Evolutionary conservation across 2,797 vertebrate genomes (phyloP).

Genomic region (Xerus rutilus): DNA sequence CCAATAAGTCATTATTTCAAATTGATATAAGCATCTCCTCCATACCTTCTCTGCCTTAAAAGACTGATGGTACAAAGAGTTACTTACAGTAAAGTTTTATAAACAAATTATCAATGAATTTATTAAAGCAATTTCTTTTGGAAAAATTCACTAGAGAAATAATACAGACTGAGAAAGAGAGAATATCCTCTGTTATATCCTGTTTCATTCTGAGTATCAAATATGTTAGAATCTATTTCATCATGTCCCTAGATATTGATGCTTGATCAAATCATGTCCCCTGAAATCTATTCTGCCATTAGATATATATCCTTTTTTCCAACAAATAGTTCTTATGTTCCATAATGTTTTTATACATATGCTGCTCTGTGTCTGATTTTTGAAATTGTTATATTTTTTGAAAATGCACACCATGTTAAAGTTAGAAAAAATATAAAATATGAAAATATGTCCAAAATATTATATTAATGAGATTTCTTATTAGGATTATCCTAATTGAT

Average conservation of each 20-base stretch:
- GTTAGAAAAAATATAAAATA: background rate
- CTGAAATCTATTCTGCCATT: background rate
- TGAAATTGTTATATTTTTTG: background rate
- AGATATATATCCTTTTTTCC: background rate
- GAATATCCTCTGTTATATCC: background rate
- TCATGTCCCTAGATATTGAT: background rate
- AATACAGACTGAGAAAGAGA: background rate
- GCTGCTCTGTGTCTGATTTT: background rate
- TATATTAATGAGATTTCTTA: background rate
- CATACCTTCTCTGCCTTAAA: background rate
- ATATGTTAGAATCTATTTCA: background rate
- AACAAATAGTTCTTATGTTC: background rate
- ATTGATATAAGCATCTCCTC: background rate
- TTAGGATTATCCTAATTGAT: background rate
- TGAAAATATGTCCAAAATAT: background rate
- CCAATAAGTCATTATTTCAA: background rate
- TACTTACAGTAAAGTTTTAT: background rate
- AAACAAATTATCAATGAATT: background rate
- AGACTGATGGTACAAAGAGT: background rate
- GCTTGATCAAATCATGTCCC: background rate
- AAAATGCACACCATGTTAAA: background rate
- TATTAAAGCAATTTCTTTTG: background rate
- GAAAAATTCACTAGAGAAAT: constrained; percentile 4
- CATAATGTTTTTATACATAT: background rate
- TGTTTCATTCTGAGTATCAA: background rate